phyloP scores from a whole-genome alignment of 2,797 vertebrate species.

The Triplophysa bombifrons region DNA sequence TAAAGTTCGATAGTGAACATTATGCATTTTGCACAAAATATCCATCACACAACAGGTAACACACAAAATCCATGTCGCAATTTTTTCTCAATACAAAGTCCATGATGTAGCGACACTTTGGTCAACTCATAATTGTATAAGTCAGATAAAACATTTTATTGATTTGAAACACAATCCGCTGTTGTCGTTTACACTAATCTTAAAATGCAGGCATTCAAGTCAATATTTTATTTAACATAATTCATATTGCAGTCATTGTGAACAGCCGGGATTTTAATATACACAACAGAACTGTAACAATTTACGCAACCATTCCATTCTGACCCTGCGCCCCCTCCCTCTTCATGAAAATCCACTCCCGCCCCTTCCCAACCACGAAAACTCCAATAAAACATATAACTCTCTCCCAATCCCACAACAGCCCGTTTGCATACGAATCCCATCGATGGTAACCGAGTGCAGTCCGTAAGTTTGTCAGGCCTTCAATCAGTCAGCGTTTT shows the following conservation, averaged over 20 bases:
- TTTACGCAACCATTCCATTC: slow-evolving; percentile 61
- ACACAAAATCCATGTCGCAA: too few relatives aligned
- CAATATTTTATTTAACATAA: slow-evolving; percentile 84
- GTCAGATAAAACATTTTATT: slow-evolving; percentile 45
- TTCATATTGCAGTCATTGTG: slow-evolving; percentile 82
- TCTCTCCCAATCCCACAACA: slow-evolving; percentile 50
- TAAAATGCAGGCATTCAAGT: slow-evolving; percentile 73
- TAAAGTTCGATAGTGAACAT: too few relatives aligned
- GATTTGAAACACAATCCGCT: slow-evolving; percentile 27
- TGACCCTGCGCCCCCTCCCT: slow-evolving; percentile 1
- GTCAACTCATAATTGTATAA: background rate
- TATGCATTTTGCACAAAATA: too few relatives aligned
- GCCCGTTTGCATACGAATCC: slow-evolving; percentile 51
- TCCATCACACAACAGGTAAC: too few relatives aligned
- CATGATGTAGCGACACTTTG: slow-evolving; percentile 3
- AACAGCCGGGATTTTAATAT: slow-evolving; percentile 81
- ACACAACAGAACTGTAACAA: slow-evolving; percentile 77
- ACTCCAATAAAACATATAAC: slow-evolving; percentile 57
- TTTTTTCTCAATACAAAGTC: background rate
- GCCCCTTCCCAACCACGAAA: slow-evolving; percentile 30
- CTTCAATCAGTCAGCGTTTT: slow-evolving; percentile 26
- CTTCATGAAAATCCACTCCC: slow-evolving; percentile 51
- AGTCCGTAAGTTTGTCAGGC: slow-evolving; percentile 35
- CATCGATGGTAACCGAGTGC: slow-evolving; percentile 27
- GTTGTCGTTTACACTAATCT: slow-evolving; percentile 31